These are phyloP conservation scores for Leptoteleia sp. DNA, from an alignment of 1,140 invertebrate species.

Conservation along the genomic window DNA sequence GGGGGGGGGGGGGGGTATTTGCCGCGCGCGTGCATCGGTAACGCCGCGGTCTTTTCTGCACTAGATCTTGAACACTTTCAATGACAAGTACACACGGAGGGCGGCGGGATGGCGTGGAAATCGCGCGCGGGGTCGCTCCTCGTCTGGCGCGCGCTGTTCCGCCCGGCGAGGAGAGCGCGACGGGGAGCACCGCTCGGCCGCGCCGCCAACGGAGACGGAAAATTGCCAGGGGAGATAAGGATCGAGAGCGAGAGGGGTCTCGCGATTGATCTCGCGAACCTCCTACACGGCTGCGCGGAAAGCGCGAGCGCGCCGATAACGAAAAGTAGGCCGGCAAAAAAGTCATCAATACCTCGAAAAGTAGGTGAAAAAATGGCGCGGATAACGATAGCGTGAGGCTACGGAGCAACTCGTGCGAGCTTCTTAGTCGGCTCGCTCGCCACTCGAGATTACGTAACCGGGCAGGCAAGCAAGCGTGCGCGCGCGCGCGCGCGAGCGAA, in stretches of 20 bases:
- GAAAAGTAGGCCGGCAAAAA: constrained; percentile 79
- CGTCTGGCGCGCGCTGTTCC: no score
- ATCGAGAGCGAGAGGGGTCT: constrained; percentile 58
- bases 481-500: no score
- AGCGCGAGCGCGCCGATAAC: constrained; percentile 72
- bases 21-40: no score
- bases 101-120: no score
- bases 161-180: constrained; percentile 28
- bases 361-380: constrained; percentile 77
- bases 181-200: constrained; percentile 21
- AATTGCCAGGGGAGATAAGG: constrained; percentile 37
- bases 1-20: no score
- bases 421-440: constrained; percentile 61
- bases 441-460: constrained; percentile 66
- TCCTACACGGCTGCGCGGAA: constrained; percentile 63
- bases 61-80: constrained; percentile 79
- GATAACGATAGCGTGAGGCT: constrained; percentile 73
- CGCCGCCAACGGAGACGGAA: constrained; percentile 19
- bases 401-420: constrained; percentile 55
- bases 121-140: no score
- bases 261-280: constrained; percentile 64
- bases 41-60: no score
- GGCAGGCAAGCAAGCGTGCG: no score
- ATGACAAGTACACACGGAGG: constrained; percentile 75
- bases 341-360: constrained; percentile 77